Evolutionary conservation across 1,140 invertebrate genomes (phyloP).

Genomic region (Pollicipes pollicipes): DNA sequence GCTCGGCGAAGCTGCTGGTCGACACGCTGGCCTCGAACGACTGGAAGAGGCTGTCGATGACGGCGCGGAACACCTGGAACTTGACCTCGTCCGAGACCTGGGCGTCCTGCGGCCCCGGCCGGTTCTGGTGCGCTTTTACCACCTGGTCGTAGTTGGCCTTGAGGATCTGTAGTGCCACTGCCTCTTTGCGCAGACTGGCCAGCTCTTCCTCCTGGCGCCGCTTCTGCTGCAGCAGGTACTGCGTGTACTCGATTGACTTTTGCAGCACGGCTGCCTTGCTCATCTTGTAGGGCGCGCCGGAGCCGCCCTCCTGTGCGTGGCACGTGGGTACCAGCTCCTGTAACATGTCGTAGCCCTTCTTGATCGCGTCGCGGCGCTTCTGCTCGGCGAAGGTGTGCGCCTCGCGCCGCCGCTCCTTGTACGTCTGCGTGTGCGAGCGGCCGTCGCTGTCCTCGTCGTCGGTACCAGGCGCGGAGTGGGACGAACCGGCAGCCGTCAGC

Average conservation of each 20-base stretch:
- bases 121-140: slow-evolving; percentile 73
- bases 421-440: slow-evolving; percentile 54
- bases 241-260: slow-evolving; percentile 45
- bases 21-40: slow-evolving; percentile 71
- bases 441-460: slow-evolving; percentile 82
- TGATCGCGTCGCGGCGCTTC: slow-evolving; percentile 89
- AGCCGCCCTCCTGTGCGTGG: slow-evolving; percentile 36
- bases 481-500: slow-evolving; percentile 60
- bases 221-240: slow-evolving; percentile 77
- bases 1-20: slow-evolving; percentile 75
- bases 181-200: slow-evolving; percentile 82
- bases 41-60: slow-evolving; percentile 82
- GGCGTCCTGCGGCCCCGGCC: slow-evolving; percentile 60
- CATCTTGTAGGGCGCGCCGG: slow-evolving; percentile 54
- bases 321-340: slow-evolving; percentile 85
- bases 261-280: slow-evolving; percentile 87
- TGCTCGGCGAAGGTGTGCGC: slow-evolving; percentile 95
- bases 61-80: slow-evolving; percentile 91
- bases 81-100: slow-evolving; percentile 84
- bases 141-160: slow-evolving; percentile 89
- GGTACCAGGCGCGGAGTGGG: slow-evolving; percentile 28
- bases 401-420: slow-evolving; percentile 80
- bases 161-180: slow-evolving; percentile 80
- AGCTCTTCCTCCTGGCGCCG: slow-evolving; percentile 83
- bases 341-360: slow-evolving; percentile 80